Evolutionary conservation across 1,140 invertebrate species (phyloP).

Genomic region (Drosophila parvula): DNA sequence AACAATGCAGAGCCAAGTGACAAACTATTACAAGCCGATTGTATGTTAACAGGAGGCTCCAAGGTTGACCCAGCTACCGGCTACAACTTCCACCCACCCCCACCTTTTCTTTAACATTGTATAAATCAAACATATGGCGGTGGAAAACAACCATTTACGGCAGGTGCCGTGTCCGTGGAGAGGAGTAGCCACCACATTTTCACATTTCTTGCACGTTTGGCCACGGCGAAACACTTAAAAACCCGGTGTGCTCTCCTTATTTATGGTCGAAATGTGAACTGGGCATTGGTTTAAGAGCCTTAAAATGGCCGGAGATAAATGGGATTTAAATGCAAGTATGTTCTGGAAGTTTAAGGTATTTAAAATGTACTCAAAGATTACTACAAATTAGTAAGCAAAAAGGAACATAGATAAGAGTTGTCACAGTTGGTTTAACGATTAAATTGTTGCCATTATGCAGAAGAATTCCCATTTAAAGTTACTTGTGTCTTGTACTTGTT

Average conservation of each 20-base stretch:
- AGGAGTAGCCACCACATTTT: constrained; percentile 3
- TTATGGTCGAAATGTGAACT: constrained; percentile 66
- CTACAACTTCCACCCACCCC: not conserved
- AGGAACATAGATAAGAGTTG: no score
- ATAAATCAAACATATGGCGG: constrained; percentile 63
- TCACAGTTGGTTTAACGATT: not conserved
- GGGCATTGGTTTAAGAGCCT: constrained; percentile 44
- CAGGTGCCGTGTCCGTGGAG: constrained; percentile 42
- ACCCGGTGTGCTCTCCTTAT: constrained; percentile 49
- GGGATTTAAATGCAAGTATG: not conserved
- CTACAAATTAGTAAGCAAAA: not conserved
- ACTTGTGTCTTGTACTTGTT: no score
- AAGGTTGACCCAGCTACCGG: constrained; percentile 22
- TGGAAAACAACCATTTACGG: constrained; percentile 38
- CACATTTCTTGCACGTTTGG: constrained; percentile 56
- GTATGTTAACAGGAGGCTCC: constrained; percentile 49
- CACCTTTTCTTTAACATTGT: constrained; percentile 32
- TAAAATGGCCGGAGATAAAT: constrained; percentile 16
- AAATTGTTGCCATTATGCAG: no score
- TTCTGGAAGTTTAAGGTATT: not conserved
- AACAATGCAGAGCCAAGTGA: constrained; percentile 50
- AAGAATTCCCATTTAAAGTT: no score
- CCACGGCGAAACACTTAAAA: constrained; percentile 58
- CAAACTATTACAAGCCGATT: constrained; percentile 66
- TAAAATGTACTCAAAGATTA: not conserved